These are phyloP conservation scores for Exocentrus adspersus DNA, from an alignment of 2,888 invertebrate species.

Conservation along the genomic window DNA sequence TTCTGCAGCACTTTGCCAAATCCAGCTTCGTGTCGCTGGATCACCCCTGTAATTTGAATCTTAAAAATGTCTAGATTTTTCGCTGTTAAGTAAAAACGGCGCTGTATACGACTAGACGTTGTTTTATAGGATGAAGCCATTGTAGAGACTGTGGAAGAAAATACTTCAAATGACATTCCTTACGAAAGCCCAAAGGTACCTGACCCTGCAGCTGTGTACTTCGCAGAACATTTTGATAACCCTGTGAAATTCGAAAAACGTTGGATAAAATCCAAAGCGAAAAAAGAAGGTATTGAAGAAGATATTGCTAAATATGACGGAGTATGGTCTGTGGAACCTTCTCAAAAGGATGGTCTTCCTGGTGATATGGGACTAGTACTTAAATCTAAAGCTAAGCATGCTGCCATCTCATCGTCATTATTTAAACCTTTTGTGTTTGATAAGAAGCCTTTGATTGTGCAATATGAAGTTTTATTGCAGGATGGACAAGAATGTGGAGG, in stretches of 20 bases:
- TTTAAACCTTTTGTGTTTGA: constrained; percentile 84
- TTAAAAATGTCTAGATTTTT: too few relatives aligned
- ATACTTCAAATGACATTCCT: constrained; percentile 61
- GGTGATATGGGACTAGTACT: constrained; percentile 90
- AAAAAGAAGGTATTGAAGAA: constrained; percentile 76
- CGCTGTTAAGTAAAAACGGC: too few relatives aligned
- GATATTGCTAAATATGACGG: constrained; percentile 96
- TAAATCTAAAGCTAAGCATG: constrained; percentile 95
- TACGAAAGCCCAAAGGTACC: constrained; percentile 78
- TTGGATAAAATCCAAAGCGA: constrained; percentile 91
- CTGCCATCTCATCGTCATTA: constrained; percentile 87
- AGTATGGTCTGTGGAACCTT: constrained; percentile 78
- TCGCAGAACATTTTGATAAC: constrained; percentile 91
- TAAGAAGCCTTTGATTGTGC: constrained; percentile 86
- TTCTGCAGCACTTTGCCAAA: too few relatives aligned
- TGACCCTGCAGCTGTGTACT: constrained; percentile 72
- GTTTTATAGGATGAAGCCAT: constrained; percentile 52
- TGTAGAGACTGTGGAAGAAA: constrained; percentile 54
- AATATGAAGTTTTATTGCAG: constrained; percentile 90
- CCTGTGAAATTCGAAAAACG: constrained; percentile 74
- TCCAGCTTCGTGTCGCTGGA: too few relatives aligned
- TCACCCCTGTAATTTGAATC: too few relatives aligned
- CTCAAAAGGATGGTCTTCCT: constrained; percentile 76
- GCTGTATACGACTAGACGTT: too few relatives aligned
- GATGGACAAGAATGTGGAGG: constrained; percentile 99